Base-by-base conservation (phyloP, 1,140 invertebrate species). In the Aphaenogaster ashmeadi region DNA sequence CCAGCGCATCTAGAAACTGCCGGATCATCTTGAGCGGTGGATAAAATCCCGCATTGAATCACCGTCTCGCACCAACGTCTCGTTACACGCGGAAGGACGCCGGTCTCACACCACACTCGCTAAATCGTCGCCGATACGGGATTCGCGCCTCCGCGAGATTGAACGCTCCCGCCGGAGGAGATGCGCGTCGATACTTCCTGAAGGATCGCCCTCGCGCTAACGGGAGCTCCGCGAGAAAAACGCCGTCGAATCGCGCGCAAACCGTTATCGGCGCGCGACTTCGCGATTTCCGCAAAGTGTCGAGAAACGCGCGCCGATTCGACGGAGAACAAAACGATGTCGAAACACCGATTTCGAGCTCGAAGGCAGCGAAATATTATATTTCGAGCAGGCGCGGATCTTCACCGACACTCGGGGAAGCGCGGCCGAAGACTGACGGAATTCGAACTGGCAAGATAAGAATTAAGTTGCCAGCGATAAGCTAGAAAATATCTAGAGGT, bases 1-100 rank as follows among this genome's bases (percentile, higher is more conserved):
- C 79, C 50, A 92, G 33, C 9, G 67, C 90, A n/a, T 92, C 89
- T 60, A 88, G 64, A 47, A 92, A 86, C 62, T 92, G 91, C 18
- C 85, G 87, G 33, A 92, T 74, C 91, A 92, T 92, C 58, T 69
- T 77, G 11, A 52, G 11, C 18, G 1, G 7, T 33, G 18, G 44
- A 38, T 64, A 18, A 54, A 52, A 50, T 60, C 41, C 18, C 18
- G 44, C 80, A 62, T 74, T 60, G 33, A 75, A 84, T 84, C 67
- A 74, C 54, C 21, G 79, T 58, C 41, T 33, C 75, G 33, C 52
- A 36, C 33, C 50, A 27, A 69, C 21, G 64, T 50, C 69, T 74
- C 69, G 27, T 74, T 74, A 84, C 54, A 36, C 56, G 11, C 36
- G 21, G n/a, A 47, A 21, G 41, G 15, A 33, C 41, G 36, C n/a